These are phyloP conservation scores for Syngnathus scovelli DNA, from an alignment of 2,113 vertebrate species.

Conservation along the genomic window DNA sequence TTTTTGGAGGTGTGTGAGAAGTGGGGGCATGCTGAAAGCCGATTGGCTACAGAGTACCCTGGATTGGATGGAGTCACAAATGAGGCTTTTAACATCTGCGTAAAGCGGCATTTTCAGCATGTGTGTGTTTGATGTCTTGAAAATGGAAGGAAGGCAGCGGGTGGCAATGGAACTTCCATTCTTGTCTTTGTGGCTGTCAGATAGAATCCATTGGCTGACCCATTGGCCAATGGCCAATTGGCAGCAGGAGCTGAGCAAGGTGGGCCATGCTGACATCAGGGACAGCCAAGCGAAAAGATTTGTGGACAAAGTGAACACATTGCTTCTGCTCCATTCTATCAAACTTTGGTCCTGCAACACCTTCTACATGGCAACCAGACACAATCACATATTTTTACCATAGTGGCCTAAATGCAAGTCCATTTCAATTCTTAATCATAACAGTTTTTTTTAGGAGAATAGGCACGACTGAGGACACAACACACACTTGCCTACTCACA, in stretches of 20 bases:
- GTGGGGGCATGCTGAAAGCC: slow-evolving; percentile 20
- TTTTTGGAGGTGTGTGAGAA: slow-evolving; percentile 48
- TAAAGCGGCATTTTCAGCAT: slow-evolving; percentile 47
- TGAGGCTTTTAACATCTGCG: slow-evolving; percentile 51
- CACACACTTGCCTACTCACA: background rate
- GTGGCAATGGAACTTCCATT: slow-evolving; percentile 12
- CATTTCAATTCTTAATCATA: background rate
- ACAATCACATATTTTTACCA: background rate
- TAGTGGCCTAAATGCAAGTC: background rate
- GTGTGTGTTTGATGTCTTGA: slow-evolving; percentile 50
- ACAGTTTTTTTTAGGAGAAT: background rate
- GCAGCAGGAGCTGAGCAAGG: slow-evolving; percentile 53
- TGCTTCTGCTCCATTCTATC: slow-evolving; percentile 46
- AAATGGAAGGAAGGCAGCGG: slow-evolving; percentile 20
- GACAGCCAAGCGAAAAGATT: slow-evolving; percentile 52
- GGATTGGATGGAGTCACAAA: slow-evolving; percentile 54
- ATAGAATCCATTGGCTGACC: slow-evolving; percentile 54
- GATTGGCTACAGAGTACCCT: slow-evolving; percentile 36
- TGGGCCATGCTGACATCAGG: slow-evolving; percentile 39
- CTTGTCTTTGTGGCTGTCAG: slow-evolving; percentile 32
- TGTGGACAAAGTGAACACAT: slow-evolving; percentile 60
- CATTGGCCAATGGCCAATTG: slow-evolving; percentile 67
- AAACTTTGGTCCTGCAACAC: slow-evolving; percentile 18
- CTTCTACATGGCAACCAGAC: background rate
- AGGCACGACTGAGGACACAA: background rate